These are phyloP conservation scores for Dryobota labecula DNA, from an alignment of 2,888 invertebrate genomes.

Conservation along the genomic window DNA sequence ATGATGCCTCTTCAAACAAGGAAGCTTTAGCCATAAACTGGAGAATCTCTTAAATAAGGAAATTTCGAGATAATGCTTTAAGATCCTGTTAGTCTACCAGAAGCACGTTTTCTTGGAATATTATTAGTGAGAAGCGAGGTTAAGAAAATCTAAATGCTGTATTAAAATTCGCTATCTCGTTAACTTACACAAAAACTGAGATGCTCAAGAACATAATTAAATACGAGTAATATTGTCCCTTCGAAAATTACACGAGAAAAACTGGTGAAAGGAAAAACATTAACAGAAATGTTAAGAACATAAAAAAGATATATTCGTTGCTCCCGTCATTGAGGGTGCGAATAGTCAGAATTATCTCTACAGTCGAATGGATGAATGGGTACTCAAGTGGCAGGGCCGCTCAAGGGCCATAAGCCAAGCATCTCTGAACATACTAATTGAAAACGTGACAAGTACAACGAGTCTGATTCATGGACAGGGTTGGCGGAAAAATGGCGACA, in stretches of 20 bases:
- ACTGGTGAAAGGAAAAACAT: slow-evolving; percentile 40
- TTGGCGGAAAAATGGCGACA: slow-evolving; percentile 50
- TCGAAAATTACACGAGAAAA: slow-evolving; percentile 31
- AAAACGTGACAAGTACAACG: slow-evolving; percentile 84
- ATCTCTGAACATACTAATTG: slow-evolving; percentile 83
- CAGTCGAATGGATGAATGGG: slow-evolving; percentile 60
- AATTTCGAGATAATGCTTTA: slow-evolving; percentile 41
- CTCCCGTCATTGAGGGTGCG: slow-evolving; percentile 58
- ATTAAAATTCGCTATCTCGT: slow-evolving; percentile 6
- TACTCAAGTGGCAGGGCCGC: slow-evolving; percentile 64
- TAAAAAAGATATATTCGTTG: slow-evolving; percentile 60
- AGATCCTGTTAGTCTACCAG: slow-evolving; percentile 25
- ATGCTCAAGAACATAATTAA: slow-evolving; percentile 29
- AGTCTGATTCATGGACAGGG: slow-evolving; percentile 68
- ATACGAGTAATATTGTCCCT: slow-evolving; percentile 29
- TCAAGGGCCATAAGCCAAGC: slow-evolving; percentile 77
- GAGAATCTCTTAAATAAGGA: slow-evolving; percentile 38
- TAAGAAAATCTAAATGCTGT: slow-evolving; percentile 17
- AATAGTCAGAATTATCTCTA: slow-evolving; percentile 64
- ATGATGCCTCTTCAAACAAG: slow-evolving; percentile 32
- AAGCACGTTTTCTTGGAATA: slow-evolving; percentile 25
- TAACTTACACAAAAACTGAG: neutral
- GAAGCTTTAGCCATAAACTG: slow-evolving; percentile 51
- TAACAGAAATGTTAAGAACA: slow-evolving; percentile 52
- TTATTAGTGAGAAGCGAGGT: slow-evolving; percentile 25